phyloP scores from a whole-genome alignment of 2,113 vertebrate genomes.

The Riparia riparia region DNA sequence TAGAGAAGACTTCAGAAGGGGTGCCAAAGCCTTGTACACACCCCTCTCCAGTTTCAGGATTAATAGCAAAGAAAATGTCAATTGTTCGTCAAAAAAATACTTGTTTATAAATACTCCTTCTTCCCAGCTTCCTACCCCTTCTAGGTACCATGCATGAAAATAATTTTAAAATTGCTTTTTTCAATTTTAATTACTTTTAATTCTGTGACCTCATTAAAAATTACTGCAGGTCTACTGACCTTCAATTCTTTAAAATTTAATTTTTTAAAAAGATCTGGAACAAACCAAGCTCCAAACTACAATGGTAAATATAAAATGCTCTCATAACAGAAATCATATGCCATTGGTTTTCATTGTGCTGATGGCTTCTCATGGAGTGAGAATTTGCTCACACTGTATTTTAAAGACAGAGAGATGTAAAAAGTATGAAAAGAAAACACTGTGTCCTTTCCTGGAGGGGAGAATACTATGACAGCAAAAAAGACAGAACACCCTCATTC shows the following conservation, averaged over 20 bases:
- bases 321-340: neutral
- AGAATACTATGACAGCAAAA: neutral
- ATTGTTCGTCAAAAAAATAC: neutral
- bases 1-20: neutral
- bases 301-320: neutral
- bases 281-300: neutral
- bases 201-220: neutral
- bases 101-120: neutral
- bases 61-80: neutral
- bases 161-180: neutral
- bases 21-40: neutral
- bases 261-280: neutral
- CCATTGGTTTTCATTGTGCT: neutral
- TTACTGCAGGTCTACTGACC: neutral
- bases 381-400: neutral
- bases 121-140: neutral
- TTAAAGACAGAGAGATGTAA: neutral
- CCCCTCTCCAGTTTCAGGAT: fast-evolving
- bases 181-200: neutral
- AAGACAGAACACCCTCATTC: neutral
- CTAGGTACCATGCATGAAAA: neutral
- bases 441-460: neutral
- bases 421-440: neutral
- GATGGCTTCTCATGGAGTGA: neutral
- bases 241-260: neutral